A percentile compares a stretch with the other conserved stretches of the same genome.
These are phyloP conservation scores for Agrotis puta DNA, from an alignment of 2,888 invertebrate species.

Conservation along the genomic window DNA sequence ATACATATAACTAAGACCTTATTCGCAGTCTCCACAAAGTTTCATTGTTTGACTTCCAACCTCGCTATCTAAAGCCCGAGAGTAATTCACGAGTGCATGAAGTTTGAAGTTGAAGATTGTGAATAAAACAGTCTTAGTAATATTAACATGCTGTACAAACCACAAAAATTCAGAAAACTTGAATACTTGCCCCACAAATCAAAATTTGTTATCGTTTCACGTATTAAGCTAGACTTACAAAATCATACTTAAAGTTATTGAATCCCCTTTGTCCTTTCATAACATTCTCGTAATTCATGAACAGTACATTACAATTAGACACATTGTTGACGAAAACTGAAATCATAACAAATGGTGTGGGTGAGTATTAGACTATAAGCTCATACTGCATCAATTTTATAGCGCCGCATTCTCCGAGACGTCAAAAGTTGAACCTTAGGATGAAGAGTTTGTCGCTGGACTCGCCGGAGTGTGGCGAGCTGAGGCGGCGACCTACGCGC, in stretches of 20 bases:
- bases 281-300: slow-evolving; percentile 41
- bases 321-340: slow-evolving; percentile 39
- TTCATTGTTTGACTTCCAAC: slow-evolving; percentile 30
- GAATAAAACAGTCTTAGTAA: slow-evolving; percentile 51
- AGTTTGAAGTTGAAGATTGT: slow-evolving; percentile 41
- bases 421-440: slow-evolving; percentile 98
- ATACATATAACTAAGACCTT: slow-evolving; percentile 42
- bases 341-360: slow-evolving; percentile 64
- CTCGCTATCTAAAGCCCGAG: slow-evolving; percentile 14
- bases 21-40: slow-evolving; percentile 45
- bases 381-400: slow-evolving; percentile 88
- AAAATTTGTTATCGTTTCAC: slow-evolving; percentile 64
- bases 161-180: slow-evolving; percentile 47
- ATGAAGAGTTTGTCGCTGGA: slow-evolving; percentile 99
- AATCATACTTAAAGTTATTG: slow-evolving; percentile 34
- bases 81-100: slow-evolving; percentile 22
- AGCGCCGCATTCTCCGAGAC: slow-evolving; percentile 98
- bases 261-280: slow-evolving; percentile 28
- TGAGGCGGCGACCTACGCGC: slow-evolving; percentile 92
- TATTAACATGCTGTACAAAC: slow-evolving; percentile 41
- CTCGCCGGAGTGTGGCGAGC: slow-evolving; percentile 97
- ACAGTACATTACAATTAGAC: slow-evolving; percentile 28
- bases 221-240: slow-evolving; percentile 40
- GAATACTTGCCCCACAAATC: slow-evolving; percentile 58
- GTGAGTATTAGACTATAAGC: slow-evolving; percentile 73